These are phyloP conservation scores for Yponomeuta plumbellus DNA, from an alignment of 2,888 invertebrate genomes.

Conservation along the genomic window DNA sequence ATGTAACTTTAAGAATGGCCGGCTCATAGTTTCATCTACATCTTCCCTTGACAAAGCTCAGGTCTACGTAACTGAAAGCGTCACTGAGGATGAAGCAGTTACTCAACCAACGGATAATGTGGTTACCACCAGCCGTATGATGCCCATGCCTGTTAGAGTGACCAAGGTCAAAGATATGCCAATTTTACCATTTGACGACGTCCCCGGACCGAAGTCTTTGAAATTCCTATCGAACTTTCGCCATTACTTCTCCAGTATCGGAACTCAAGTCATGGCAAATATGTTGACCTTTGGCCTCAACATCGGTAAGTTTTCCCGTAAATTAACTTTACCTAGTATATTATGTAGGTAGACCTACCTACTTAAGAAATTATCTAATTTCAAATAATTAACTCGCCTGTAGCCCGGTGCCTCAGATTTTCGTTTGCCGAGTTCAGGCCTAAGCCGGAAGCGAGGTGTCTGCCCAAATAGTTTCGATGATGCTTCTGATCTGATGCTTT, in stretches of 20 bases:
- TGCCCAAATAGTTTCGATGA: too few species aligned
- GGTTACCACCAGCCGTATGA: not conserved
- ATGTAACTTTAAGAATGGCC: not conserved
- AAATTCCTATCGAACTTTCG: constrained; percentile 76
- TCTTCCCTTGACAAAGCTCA: not conserved
- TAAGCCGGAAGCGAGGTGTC: too few species aligned
- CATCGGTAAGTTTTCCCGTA: constrained; percentile 51
- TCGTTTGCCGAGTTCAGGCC: too few species aligned
- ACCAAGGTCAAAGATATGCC: constrained; percentile 46
- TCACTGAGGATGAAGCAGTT: not conserved
- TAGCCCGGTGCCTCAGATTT: too few species aligned
- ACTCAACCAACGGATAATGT: not conserved
- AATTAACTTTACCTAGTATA: too few species aligned
- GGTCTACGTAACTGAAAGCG: not conserved
- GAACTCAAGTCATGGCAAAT: constrained; percentile 77
- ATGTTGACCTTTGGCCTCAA: constrained; percentile 69
- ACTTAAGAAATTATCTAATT: too few species aligned
- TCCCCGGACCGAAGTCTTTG: constrained; percentile 78
- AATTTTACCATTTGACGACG: constrained; percentile 75
- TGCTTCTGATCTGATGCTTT: too few species aligned
- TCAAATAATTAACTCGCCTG: too few species aligned
- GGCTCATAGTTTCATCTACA: not conserved
- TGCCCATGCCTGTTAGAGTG: constrained; percentile 33
- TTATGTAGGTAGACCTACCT: not conserved
- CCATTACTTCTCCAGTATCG: constrained; percentile 77